Evolutionary conservation across 2,113 vertebrate genomes (phyloP), one percentile per base, ranked within the genome.

Genomic region (Barbus barbus): DNA sequence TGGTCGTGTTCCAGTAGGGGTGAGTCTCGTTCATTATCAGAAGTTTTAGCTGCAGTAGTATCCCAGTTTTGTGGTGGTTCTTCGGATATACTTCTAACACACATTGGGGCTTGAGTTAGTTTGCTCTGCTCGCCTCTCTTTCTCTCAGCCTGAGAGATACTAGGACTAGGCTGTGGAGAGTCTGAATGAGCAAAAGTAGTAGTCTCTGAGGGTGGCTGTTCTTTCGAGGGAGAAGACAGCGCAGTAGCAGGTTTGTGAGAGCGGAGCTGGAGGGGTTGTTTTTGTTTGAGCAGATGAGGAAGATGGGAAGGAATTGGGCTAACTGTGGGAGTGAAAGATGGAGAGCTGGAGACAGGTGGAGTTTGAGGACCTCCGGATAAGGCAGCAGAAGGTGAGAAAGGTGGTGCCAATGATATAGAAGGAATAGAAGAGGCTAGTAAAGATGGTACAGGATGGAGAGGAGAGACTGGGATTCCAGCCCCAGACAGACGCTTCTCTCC

Each of bases 401-500:
- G 89, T 79, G 93, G 89, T 78, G 90, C 88, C 77, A 93, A 74
- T 76, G 93, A 92, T 60, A 92, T 91, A 81, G 92, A 91, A 28
- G 92, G 90, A 46, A 90, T 85, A 24, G 89, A 71, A 12, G 90
- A 89, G n/a, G 86, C 75, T 46, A 91, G 75, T 46, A 91, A 86
- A 60, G 90, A 88, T 3, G 90, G 75, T 75, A 86, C 74, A 51
- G 91, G 75, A 76, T 92, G 88, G 0, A 92, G 63, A 84, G 92
- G 91, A 93, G 72, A 94, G 56, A 78, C 86, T 71, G 94, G 95
- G 13, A 95, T 89, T 1, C 93, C 94, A 26, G 90, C 90, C 0
- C 91, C 93, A 0, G 96, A 97, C 4, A 94, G 90, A 33, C 95
- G 95, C 84, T 97, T 97, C 41, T 99, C 97, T 56, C 81, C 76